These are phyloP conservation scores for Acromyrmex charruanus DNA, from an alignment of 1,140 invertebrate genomes.

Conservation along the genomic window DNA sequence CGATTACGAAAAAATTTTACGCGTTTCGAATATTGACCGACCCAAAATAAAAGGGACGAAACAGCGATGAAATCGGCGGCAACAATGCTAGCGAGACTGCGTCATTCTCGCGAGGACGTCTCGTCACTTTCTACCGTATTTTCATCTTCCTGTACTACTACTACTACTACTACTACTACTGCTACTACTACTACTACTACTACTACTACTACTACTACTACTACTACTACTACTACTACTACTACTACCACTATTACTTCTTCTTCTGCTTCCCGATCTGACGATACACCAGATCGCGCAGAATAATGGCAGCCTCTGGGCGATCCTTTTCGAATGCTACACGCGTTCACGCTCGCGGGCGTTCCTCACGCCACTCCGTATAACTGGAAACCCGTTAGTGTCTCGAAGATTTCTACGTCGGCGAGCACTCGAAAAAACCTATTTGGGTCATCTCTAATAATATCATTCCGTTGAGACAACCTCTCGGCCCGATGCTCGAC, in stretches of 20 bases:
- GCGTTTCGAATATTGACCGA: constrained; percentile 72
- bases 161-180: background rate
- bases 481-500: background rate
- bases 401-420: constrained; percentile 44
- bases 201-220: background rate
- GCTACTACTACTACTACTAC: constrained; percentile 3
- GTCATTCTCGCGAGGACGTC: constrained; percentile 51
- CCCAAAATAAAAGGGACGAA: constrained; percentile 66
- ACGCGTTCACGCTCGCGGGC: constrained; percentile 17
- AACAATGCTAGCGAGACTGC: constrained; percentile 44
- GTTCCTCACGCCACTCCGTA: background rate
- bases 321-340: constrained; percentile 59
- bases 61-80: constrained; percentile 5
- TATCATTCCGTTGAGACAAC: constrained; percentile 46
- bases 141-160: constrained; percentile 63
- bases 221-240: constrained; percentile 5
- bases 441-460: constrained; percentile 57
- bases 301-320: constrained; percentile 70
- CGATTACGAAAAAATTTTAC: constrained; percentile 70
- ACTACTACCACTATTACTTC: constrained; percentile 1
- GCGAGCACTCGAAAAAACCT: constrained; percentile 30
- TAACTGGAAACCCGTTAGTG: constrained; percentile 25
- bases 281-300: constrained; percentile 73
- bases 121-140: constrained; percentile 69
- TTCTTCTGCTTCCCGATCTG: constrained; percentile 38